Evolutionary conservation across 2,797 vertebrate genomes (phyloP).

Genomic region (Ceryle rudis): DNA sequence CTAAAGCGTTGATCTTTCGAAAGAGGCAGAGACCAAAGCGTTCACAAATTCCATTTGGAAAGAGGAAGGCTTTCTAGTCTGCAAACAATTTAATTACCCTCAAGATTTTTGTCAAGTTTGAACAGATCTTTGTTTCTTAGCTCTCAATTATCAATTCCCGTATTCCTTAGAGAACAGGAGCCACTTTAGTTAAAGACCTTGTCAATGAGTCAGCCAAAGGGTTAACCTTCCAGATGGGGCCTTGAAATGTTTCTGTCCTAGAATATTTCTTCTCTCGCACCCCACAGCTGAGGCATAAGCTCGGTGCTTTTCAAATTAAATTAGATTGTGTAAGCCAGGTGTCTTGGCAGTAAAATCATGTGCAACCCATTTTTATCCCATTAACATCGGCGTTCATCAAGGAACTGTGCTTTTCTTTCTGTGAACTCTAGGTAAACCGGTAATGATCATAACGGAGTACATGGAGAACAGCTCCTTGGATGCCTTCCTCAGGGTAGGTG

Average conservation of each 20-base stretch:
- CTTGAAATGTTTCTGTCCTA: constrained; percentile 63
- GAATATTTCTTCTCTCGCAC: constrained; percentile 79
- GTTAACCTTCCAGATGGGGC: constrained; percentile 82
- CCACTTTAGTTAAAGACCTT: constrained; percentile 72
- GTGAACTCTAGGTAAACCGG: constrained; percentile 92
- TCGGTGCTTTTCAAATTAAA: constrained; percentile 80
- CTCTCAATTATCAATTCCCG: constrained; percentile 67
- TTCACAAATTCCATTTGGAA: background rate
- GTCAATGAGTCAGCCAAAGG: constrained; percentile 71
- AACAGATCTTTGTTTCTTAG: constrained; percentile 53
- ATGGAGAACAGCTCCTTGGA: constrained; percentile 99
- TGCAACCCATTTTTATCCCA: constrained; percentile 79
- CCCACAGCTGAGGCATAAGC: constrained; percentile 78
- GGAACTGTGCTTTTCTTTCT: constrained; percentile 77
- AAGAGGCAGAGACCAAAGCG: constrained; percentile 16
- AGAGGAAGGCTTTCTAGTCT: constrained; percentile 43
- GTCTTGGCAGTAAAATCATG: constrained; percentile 80
- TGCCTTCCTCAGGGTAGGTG: constrained; percentile 96
- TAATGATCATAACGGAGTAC: constrained; percentile 99
- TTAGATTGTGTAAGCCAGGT: constrained; percentile 79
- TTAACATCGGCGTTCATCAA: constrained; percentile 75
- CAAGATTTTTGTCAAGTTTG: constrained; percentile 57
- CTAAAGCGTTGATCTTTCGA: constrained; percentile 18
- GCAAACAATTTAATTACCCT: constrained; percentile 61
- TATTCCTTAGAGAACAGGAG: constrained; percentile 64